Conservation (phyloP, 2,113 vertebrate species). For the Bos javanicus region DNA sequence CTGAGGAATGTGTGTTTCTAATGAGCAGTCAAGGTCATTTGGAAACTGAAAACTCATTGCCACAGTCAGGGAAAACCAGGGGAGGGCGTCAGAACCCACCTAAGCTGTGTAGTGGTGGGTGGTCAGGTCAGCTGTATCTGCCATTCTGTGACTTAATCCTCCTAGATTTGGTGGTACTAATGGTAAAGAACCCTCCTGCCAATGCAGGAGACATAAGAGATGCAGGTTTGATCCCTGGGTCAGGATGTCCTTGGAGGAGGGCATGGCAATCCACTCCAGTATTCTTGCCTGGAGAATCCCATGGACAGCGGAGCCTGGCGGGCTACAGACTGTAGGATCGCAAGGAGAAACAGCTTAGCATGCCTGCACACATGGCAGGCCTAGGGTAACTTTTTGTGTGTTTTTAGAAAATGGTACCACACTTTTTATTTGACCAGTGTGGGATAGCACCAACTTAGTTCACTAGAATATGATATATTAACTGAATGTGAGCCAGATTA, state of each 20-base stretch:
- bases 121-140: no score
- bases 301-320: not conserved
- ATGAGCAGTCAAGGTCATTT: not conserved
- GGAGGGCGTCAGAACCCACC: not conserved
- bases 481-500: not conserved
- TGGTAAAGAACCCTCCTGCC: not conserved
- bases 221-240: not conserved
- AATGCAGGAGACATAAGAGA: not conserved
- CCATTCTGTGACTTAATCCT: not conserved
- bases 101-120: not conserved
- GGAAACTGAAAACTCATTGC: not conserved
- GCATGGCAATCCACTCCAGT: not conserved
- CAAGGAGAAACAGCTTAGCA: not conserved
- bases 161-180: not conserved
- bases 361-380: not conserved
- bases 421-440: not conserved
- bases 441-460: not conserved
- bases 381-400: not conserved
- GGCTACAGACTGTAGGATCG: rapidly evolving
- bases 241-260: not conserved
- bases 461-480: not conserved
- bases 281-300: not conserved
- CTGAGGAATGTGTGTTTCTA: not conserved
- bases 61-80: not conserved
- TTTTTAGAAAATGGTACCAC: not conserved